phyloP scores from a whole-genome alignment of 1,140 invertebrate species.

The Aphaenogaster floridana region DNA sequence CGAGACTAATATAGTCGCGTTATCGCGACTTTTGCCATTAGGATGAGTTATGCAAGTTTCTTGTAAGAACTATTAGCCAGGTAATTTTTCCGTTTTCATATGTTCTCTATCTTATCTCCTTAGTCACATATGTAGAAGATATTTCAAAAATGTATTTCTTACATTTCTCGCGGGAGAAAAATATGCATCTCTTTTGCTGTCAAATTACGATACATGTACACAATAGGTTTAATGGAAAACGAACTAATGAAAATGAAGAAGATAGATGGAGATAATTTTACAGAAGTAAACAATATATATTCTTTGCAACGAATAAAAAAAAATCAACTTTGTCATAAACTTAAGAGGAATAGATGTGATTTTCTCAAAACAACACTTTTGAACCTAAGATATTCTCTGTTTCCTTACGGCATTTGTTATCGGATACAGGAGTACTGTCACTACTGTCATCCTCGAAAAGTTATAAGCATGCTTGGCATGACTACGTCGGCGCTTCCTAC shows the following conservation, averaged over 20 bases:
- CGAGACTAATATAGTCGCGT: background rate
- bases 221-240: background rate
- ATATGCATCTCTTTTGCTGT: background rate
- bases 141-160: background rate
- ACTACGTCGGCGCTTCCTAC: conserved; percentile 4
- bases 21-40: background rate
- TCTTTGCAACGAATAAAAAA: conserved; percentile 1
- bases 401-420: background rate
- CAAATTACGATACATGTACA: background rate
- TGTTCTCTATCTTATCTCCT: background rate
- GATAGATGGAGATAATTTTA: background rate
- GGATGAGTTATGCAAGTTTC: background rate
- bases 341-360: background rate
- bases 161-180: background rate
- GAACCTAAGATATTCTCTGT: background rate
- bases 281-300: background rate
- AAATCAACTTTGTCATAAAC: background rate
- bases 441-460: conserved; percentile 25
- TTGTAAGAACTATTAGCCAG: background rate
- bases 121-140: background rate
- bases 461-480: conserved; percentile 20
- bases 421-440: background rate
- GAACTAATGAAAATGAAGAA: background rate
- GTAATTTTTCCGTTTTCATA: background rate
- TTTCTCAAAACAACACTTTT: background rate